These are phyloP conservation scores for Sebastes vulpes DNA, from an alignment of 2,797 vertebrate species.

Conservation along the genomic window DNA sequence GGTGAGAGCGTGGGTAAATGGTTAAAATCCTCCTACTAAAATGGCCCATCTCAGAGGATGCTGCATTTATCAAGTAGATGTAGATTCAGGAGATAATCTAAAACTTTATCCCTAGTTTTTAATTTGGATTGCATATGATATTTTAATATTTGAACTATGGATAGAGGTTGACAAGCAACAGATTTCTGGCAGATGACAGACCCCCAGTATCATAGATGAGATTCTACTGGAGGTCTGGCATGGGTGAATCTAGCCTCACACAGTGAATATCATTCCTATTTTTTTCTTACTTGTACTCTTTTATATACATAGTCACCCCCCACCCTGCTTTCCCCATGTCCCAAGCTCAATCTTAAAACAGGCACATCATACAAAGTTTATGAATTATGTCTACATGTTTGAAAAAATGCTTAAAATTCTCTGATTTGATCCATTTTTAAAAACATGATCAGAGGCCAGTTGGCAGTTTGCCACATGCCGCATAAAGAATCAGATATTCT, in stretches of 20 bases:
- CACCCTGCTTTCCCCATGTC: not conserved
- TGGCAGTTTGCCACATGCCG: conserved; percentile 24
- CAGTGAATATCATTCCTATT: not conserved
- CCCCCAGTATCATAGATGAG: not conserved
- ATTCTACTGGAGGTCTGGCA: not conserved
- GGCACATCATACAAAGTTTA: conserved; percentile 21
- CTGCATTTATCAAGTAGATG: not conserved
- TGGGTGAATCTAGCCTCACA: not conserved
- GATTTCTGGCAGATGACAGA: not conserved
- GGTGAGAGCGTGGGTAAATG: not conserved
- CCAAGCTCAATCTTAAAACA: conserved; percentile 3
- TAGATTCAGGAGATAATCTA: not conserved
- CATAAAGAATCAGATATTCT: conserved; percentile 66
- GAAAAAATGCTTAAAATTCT: conserved; percentile 30
- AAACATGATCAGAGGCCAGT: conserved; percentile 61
- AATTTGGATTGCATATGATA: not conserved
- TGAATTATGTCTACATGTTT: conserved; percentile 10
- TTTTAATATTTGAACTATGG: not conserved
- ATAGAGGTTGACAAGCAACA: not conserved
- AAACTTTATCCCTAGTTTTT: not conserved
- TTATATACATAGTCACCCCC: not conserved
- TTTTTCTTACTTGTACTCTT: not conserved
- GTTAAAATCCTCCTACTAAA: not conserved
- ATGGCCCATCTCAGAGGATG: not conserved
- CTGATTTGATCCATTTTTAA: conserved; percentile 44